A percentile compares a stretch with the other conserved stretches of the same genome.
Evolutionary conservation across 2,888 invertebrate genomes (phyloP).

Genomic region (Erynnis tages): DNA sequence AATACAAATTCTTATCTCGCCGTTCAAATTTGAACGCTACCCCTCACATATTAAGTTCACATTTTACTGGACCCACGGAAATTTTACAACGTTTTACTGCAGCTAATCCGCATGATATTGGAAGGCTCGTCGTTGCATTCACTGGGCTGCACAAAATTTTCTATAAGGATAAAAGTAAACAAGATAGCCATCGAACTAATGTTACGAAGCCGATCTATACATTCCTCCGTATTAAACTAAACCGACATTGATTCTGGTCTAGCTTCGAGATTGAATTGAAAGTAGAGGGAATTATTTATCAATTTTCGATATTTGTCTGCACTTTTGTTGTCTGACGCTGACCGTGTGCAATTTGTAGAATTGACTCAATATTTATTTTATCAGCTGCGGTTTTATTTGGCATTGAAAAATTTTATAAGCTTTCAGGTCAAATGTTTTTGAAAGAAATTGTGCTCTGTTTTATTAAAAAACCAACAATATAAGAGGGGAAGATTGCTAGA

Average conservation of each 20-base stretch:
- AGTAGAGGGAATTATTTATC: constrained; percentile 13
- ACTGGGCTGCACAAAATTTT: constrained; percentile 79
- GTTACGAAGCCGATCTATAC: constrained; percentile 48
- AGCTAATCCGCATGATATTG: constrained; percentile 78
- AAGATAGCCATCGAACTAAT: constrained; percentile 76
- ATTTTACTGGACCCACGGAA: constrained; percentile 41
- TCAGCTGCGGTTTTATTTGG: constrained; percentile 17
- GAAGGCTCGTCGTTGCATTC: constrained; percentile 77
- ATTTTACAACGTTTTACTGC: constrained; percentile 69
- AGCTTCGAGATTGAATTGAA: constrained; percentile 15
- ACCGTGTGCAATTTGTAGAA: constrained; percentile 16
- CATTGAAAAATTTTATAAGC: constrained; percentile 9
- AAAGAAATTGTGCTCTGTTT: too few species aligned
- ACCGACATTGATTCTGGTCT: constrained; percentile 24
- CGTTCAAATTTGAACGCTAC: constrained; percentile 51
- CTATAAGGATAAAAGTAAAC: constrained; percentile 81
- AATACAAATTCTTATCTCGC: constrained; percentile 60
- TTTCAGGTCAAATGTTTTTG: constrained; percentile 3
- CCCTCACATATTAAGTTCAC: constrained; percentile 40
- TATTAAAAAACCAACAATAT: too few species aligned
- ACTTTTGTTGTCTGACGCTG: constrained; percentile 11
- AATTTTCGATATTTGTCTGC: constrained; percentile 19
- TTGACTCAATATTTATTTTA: constrained; percentile 17
- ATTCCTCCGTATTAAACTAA: constrained; percentile 22
- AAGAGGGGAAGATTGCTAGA: too few species aligned